Evolutionary conservation across 2,888 invertebrate genomes (phyloP), one percentile per base, ranked within the genome.

Genomic region (Sarcophaga carnaria): DNA sequence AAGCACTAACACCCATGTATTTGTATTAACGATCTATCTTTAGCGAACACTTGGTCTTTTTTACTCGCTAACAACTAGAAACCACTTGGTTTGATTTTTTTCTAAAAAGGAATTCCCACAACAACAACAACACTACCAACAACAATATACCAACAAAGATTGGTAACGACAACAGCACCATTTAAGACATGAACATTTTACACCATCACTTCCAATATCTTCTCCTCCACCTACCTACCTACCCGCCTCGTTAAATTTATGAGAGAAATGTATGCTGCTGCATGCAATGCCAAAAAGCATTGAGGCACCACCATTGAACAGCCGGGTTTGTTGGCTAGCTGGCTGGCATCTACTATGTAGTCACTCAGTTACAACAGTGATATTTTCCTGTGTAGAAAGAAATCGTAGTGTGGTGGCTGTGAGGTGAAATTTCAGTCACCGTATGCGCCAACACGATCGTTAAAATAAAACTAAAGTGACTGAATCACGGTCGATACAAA

Each of bases 371-470:
- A 5, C 54, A 54, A 54, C 59, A 59, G 54, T 69, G 80, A 86
- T 83, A 83, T 72, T 62, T 49, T 37, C 37, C 37, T 37, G 17
- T 22, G 49, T 64, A 66, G 49, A 60, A 71, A 66, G 63, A 69
- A 63, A 45, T 64, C 59, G 49, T 72, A 72, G 85, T 70, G 64
- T 79, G 47, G 74, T 60, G 81, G 85, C 74, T 78, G 69, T 78
- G 69, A 80, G 83, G 86, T 86, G 83, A 86, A 86, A 83, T 83
- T 86, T 86, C 80, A 86, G 77, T 83, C 80, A 83, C 80, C 60
- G 80, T 83, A 77, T 86, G 77, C 86, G 71, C 80, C 74, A 86
- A 80, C 80, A 83, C 77, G 86, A 86, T 80, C 67, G 86, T 83
- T 80, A 78, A 80, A 80, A 77, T 62, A 59, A 86, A 86, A 80